A percentile compares a stretch with the other conserved stretches of the same genome.
phyloP scores from a whole-genome alignment of 1,140 invertebrate species.

The Steinernema feltiae region DNA sequence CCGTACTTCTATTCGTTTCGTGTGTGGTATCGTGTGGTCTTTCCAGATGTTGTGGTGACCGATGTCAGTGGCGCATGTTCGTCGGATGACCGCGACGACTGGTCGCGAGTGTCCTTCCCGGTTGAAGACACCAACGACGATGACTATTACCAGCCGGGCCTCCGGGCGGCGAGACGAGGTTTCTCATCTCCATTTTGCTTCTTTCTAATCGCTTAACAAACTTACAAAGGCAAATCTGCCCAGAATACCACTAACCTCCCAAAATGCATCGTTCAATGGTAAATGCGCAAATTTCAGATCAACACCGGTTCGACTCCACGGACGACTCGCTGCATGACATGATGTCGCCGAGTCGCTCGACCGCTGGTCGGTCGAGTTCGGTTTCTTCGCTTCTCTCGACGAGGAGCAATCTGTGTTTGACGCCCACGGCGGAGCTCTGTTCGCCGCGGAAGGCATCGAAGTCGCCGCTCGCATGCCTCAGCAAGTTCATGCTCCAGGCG shows the following conservation, averaged over 20 bases:
- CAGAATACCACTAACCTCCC: neutral
- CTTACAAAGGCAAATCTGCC: too few relatives aligned
- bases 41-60: conserved; percentile 4
- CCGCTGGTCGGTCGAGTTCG: conserved; percentile 10
- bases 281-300: neutral
- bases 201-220: neutral
- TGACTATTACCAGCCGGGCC: neutral
- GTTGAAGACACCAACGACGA: neutral
- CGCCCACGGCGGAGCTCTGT: neutral
- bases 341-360: neutral
- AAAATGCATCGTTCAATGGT: neutral
- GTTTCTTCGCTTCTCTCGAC: neutral
- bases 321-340: neutral
- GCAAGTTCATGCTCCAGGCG: neutral
- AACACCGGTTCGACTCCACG: neutral
- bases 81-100: conserved; percentile 5
- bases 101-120: neutral
- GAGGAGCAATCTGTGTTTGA: neutral
- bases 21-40: conserved; percentile 4
- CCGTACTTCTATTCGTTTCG: neutral
- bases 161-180: neutral
- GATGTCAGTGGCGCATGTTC: conserved; percentile 2
- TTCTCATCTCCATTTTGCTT: neutral
- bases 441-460: neutral
- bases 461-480: neutral